Percentiles rank a stretch among this genome's conserved stretches.
Evolutionary conservation across 2,888 invertebrate genomes (phyloP).

Genomic region (Julus scandinavius): DNA sequence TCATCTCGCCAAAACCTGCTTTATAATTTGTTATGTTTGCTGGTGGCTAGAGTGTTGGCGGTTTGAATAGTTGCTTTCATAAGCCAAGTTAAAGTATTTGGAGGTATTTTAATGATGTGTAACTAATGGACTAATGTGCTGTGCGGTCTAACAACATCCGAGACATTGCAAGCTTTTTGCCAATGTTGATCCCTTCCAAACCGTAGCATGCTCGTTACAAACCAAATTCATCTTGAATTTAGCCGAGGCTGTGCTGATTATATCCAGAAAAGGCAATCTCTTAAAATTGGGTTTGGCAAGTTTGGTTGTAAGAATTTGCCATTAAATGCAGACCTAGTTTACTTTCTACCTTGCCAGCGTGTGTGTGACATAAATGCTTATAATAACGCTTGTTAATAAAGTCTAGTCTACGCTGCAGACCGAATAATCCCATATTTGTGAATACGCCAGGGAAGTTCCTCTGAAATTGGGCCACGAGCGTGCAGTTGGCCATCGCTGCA

Average conservation of each 20-base stretch:
- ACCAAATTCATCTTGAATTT: background rate
- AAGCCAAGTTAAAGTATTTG: background rate
- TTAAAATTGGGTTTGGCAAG: background rate
- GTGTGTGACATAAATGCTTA: background rate
- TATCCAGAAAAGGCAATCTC: background rate
- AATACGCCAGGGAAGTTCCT: background rate
- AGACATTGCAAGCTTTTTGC: background rate
- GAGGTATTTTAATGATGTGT: background rate
- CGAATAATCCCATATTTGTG: background rate
- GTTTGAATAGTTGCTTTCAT: background rate
- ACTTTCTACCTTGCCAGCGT: background rate
- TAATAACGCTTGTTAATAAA: background rate
- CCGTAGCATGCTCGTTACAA: background rate
- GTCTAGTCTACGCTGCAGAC: background rate
- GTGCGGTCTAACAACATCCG: background rate
- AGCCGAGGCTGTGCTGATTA: background rate
- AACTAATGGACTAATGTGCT: constrained; percentile 10
- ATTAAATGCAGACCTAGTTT: background rate
- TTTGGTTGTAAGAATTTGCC: background rate
- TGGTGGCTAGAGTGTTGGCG: background rate
- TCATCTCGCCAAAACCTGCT: constrained; percentile 2
- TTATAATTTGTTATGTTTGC: background rate
- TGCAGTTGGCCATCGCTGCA: background rate
- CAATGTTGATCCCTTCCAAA: background rate
- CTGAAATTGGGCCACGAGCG: background rate